These are phyloP conservation scores for Ceratothoa steindachneri DNA, from an alignment of 2,888 invertebrate species.

Conservation along the genomic window DNA sequence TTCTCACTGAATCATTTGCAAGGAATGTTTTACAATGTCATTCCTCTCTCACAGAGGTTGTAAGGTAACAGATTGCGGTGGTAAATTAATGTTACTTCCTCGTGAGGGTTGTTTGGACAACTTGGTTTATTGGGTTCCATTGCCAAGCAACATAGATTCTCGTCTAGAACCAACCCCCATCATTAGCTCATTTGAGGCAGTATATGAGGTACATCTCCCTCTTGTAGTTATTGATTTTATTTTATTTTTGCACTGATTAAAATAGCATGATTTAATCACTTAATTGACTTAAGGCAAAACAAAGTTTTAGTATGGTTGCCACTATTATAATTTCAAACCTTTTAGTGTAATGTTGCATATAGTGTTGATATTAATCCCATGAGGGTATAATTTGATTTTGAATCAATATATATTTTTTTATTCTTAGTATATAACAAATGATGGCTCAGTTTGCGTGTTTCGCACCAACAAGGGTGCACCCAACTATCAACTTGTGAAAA, in stretches of 20 bases:
- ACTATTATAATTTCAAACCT: too few relatives aligned
- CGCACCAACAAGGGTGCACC: conserved; percentile 91
- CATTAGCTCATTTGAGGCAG: conserved; percentile 83
- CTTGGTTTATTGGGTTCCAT: conserved; percentile 76
- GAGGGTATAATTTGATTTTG: too few relatives aligned
- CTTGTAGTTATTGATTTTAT: too few relatives aligned
- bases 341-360: too few relatives aligned
- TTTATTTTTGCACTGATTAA: too few relatives aligned
- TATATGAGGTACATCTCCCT: conserved; percentile 68
- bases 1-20: too few relatives aligned
- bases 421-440: conserved; percentile 83
- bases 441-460: conserved; percentile 74
- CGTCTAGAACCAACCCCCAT: conserved; percentile 69
- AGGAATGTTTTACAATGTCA: too few relatives aligned
- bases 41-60: conserved; percentile 64
- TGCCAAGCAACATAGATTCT: conserved; percentile 62
- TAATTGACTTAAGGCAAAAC: too few relatives aligned
- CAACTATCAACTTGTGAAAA: conserved; percentile 79
- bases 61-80: conserved; percentile 82
- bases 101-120: conserved; percentile 88
- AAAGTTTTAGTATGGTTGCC: too few relatives aligned
- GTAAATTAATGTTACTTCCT: conserved; percentile 77
- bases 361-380: too few relatives aligned
- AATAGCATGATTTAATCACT: too few relatives aligned
- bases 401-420: too few relatives aligned